Evolutionary conservation across 2,888 invertebrate genomes (phyloP).

Genomic region (Physocephala rufipes): DNA sequence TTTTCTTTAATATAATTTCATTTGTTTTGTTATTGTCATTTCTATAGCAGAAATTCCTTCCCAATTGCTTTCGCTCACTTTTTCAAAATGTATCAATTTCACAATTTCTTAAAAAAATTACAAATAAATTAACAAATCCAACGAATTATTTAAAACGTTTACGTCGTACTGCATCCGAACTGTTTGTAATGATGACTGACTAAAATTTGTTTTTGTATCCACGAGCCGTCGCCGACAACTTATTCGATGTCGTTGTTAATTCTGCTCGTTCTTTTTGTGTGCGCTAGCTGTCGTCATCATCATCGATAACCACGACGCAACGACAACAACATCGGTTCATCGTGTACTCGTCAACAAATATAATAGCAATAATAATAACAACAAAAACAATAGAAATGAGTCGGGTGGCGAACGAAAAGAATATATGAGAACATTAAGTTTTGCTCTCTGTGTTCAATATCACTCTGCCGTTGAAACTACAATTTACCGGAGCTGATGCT

Average conservation of each 20-base stretch:
- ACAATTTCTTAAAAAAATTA: neutral
- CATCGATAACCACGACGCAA: conserved; percentile 6
- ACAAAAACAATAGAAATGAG: neutral
- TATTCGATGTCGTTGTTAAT: conserved; percentile 18
- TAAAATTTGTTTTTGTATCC: conserved; percentile 18
- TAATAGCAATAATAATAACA: conserved; percentile 6
- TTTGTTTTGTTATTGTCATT: neutral
- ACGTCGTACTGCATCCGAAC: conserved; percentile 27
- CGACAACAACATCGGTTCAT: neutral
- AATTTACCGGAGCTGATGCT: no score
- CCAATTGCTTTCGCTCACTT: neutral
- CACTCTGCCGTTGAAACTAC: no score
- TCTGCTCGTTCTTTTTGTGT: neutral
- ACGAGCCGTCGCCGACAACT: conserved; percentile 15
- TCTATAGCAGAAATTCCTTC: neutral
- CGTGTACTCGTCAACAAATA: neutral
- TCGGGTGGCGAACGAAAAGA: no score
- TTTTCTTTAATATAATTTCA: neutral
- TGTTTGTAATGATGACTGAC: conserved; percentile 35
- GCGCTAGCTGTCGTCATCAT: conserved; percentile 15
- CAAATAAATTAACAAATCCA: neutral
- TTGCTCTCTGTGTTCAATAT: no score
- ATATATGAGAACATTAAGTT: no score
- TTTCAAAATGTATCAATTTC: neutral
- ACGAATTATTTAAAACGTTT: conserved; percentile 6